Evolutionary conservation across 1,140 invertebrate species (phyloP).

Genomic region (Anoplophora glabripennis): DNA sequence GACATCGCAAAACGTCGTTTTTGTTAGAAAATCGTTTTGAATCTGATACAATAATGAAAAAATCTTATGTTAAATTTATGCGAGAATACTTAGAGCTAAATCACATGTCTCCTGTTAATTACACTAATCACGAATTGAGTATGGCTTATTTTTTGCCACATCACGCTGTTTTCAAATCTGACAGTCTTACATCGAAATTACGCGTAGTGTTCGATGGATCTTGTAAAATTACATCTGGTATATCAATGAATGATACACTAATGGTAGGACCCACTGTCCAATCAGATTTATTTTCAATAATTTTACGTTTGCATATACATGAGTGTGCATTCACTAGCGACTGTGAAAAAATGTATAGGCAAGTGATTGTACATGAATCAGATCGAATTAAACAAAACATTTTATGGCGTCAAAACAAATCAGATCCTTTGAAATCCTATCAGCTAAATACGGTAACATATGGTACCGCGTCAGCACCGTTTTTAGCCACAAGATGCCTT

Average conservation of each 20-base stretch:
- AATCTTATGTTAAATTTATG: no score
- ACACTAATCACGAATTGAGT: not conserved
- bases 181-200: constrained; percentile 38
- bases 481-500: constrained; percentile 27
- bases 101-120: no score
- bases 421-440: no score
- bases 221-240: constrained; percentile 31
- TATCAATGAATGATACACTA: constrained; percentile 46
- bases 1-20: no score
- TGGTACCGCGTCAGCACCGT: constrained; percentile 24
- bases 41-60: no score
- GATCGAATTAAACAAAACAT: constrained; percentile 37
- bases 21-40: no score
- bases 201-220: constrained; percentile 48
- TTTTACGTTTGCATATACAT: constrained; percentile 47
- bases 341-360: constrained; percentile 46
- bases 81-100: no score
- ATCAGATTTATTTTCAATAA: constrained; percentile 41
- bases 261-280: constrained; percentile 43
- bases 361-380: constrained; percentile 33
- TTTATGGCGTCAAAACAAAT: no score
- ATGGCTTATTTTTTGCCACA: constrained; percentile 39
- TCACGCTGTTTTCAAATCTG: constrained; percentile 30
- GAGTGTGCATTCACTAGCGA: constrained; percentile 44
- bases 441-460: constrained; percentile 36